Percentiles rank a stretch among this genome's conserved stretches.
These are phyloP conservation scores for Dolomedes plantarius DNA, from an alignment of 2,888 invertebrate species.

Conservation along the genomic window DNA sequence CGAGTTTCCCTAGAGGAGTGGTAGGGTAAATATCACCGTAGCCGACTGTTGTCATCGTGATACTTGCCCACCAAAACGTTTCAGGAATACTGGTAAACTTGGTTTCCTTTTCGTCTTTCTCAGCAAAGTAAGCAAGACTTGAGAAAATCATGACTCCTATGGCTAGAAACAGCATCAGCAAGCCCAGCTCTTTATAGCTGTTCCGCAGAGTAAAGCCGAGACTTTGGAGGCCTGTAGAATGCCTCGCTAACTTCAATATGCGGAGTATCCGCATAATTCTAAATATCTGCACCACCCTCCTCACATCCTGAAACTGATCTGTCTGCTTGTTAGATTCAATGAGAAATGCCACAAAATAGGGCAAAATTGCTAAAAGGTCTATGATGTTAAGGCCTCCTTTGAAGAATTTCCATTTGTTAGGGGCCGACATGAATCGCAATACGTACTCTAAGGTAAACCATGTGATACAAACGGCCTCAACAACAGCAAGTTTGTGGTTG, in stretches of 20 bases:
- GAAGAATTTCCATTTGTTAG: constrained; percentile 99
- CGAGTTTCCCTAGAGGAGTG: constrained; percentile 98
- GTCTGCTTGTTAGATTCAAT: constrained; percentile 92
- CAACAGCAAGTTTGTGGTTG: constrained; percentile 97
- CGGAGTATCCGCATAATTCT: constrained; percentile 97
- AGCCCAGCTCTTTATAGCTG: constrained; percentile 98
- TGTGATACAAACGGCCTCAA: constrained; percentile 99
- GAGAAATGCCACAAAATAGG: constrained; percentile 98
- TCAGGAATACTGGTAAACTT: constrained; percentile 99
- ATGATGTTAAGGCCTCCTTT: constrained; percentile 99
- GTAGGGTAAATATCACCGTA: constrained; percentile 99
- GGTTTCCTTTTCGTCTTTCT: constrained; percentile 96
- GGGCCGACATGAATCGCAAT: constrained; percentile 97
- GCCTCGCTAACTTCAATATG: constrained; percentile 96
- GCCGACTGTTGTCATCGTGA: constrained; percentile 98
- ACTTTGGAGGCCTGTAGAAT: constrained; percentile 98
- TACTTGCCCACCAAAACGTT: constrained; percentile 99
- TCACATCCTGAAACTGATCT: constrained; percentile 86
- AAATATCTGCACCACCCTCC: constrained; percentile 98
- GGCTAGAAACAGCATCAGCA: constrained; percentile 98
- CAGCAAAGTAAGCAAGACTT: constrained; percentile 98
- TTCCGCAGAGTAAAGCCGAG: constrained; percentile 98
- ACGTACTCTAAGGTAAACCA: constrained; percentile 99
- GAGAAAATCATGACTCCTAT: constrained; percentile 99
- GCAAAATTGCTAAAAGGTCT: constrained; percentile 98